A percentile compares a stretch with the other conserved stretches of the same genome.
These are phyloP conservation scores for Pipra filicauda DNA, from an alignment of 2,113 vertebrate species.

Conservation along the genomic window DNA sequence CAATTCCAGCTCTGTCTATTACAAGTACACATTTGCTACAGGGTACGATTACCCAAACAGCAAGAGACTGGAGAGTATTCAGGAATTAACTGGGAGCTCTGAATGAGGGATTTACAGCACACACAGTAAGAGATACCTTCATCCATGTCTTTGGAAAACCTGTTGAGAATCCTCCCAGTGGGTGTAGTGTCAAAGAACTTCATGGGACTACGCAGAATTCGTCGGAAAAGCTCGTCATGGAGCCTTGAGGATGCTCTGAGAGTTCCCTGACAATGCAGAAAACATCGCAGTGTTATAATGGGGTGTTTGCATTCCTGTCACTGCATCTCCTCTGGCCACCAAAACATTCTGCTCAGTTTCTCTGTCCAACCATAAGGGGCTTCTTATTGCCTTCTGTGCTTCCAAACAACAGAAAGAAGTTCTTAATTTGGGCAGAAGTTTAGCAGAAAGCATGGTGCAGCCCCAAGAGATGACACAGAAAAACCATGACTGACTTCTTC, in stretches of 20 bases:
- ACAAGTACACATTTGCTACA: not conserved
- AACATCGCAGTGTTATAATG: not conserved
- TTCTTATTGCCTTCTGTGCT: not conserved
- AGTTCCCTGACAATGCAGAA: constrained; percentile 76
- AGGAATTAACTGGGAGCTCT: not conserved
- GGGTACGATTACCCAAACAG: not conserved
- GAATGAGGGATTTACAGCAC: not conserved
- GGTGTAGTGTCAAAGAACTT: constrained; percentile 93
- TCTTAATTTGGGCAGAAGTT: not conserved
- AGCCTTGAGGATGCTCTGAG: constrained; percentile 87
- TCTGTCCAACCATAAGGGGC: not conserved
- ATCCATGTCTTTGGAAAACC: constrained; percentile 95
- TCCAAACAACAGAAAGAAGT: not conserved
- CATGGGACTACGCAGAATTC: constrained; percentile 93
- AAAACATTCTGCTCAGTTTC: not conserved
- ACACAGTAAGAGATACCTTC: constrained; percentile 78
- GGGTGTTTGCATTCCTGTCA: not conserved
- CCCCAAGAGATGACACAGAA: not conserved
- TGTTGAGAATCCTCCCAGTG: constrained; percentile 85
- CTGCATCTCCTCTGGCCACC: not conserved
- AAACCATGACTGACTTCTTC: not conserved
- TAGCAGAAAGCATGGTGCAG: not conserved
- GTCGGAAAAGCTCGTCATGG: constrained; percentile 87
- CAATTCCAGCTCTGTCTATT: not conserved
- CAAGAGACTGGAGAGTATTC: not conserved